A percentile compares a stretch with the other conserved stretches of the same genome.
These are phyloP conservation scores for Zaprionus taronus DNA, from an alignment of 1,140 invertebrate species.

Conservation along the genomic window DNA sequence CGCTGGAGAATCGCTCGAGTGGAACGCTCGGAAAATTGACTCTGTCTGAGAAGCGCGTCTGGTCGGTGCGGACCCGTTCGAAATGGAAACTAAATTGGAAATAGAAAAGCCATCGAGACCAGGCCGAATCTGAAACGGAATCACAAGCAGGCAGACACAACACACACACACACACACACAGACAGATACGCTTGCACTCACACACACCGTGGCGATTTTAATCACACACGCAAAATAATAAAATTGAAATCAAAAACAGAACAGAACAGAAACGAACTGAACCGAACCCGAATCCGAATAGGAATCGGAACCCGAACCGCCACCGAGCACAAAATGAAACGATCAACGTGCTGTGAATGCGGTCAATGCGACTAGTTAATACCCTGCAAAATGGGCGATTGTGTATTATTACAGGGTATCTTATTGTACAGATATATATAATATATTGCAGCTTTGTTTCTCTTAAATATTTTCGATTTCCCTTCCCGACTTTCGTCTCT, in stretches of 20 bases:
- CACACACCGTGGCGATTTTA: constrained; percentile 49
- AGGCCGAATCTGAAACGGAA: constrained; percentile 25
- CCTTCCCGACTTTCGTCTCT: no score
- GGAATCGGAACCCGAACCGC: neutral
- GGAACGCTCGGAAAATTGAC: constrained; percentile 38
- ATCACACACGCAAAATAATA: constrained; percentile 70
- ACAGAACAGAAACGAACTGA: constrained; percentile 24
- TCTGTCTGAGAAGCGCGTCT: constrained; percentile 18
- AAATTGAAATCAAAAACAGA: constrained; percentile 57
- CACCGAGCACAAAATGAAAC: neutral
- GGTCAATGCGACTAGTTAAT: neutral
- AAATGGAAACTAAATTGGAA: constrained; percentile 63
- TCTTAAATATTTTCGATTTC: neutral
- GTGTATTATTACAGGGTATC: neutral
- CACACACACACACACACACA: neutral
- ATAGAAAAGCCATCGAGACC: constrained; percentile 66
- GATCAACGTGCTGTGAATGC: constrained; percentile 14
- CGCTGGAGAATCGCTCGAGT: constrained; percentile 20
- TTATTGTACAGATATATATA: neutral
- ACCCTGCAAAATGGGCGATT: neutral
- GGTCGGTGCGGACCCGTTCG: constrained; percentile 32
- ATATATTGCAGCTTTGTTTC: neutral
- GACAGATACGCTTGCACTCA: neutral
- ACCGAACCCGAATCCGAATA: constrained; percentile 6
- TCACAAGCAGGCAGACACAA: constrained; percentile 30